Evolutionary conservation across 2,797 vertebrate genomes (phyloP).

Genomic region (Mionectes olivaceus): DNA sequence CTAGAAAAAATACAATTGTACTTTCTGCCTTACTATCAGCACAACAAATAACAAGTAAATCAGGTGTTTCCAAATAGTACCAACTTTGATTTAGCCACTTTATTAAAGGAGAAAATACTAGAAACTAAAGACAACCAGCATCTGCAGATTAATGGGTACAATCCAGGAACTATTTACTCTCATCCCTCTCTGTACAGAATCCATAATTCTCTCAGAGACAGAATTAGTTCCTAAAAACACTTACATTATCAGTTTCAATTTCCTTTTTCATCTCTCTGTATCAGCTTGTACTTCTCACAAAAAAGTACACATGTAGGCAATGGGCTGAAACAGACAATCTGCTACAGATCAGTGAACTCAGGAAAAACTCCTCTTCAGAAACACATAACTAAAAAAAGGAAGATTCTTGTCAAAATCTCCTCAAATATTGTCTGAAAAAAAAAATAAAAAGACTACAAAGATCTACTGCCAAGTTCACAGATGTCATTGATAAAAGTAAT

Average conservation of each 20-base stretch:
- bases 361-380: not conserved
- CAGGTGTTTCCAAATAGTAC: not conserved
- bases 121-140: not conserved
- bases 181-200: not conserved
- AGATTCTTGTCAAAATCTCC: not conserved
- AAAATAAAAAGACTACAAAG: not conserved
- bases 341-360: not conserved
- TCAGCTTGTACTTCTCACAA: not conserved
- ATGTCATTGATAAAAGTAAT: not conserved
- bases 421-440: not conserved
- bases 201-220: not conserved
- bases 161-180: not conserved
- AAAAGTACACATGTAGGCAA: not conserved
- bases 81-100: not conserved
- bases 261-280: not conserved
- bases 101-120: not conserved
- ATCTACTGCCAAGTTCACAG: not conserved
- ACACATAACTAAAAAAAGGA: fast-evolving
- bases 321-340: not conserved
- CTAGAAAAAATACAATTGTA: not conserved
- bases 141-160: not conserved
- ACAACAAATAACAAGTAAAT: not conserved
- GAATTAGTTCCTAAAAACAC: not conserved
- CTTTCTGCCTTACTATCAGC: not conserved
- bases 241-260: not conserved